phyloP scores from a whole-genome alignment of 2,888 invertebrate species.

The Nebria brevicollis region DNA sequence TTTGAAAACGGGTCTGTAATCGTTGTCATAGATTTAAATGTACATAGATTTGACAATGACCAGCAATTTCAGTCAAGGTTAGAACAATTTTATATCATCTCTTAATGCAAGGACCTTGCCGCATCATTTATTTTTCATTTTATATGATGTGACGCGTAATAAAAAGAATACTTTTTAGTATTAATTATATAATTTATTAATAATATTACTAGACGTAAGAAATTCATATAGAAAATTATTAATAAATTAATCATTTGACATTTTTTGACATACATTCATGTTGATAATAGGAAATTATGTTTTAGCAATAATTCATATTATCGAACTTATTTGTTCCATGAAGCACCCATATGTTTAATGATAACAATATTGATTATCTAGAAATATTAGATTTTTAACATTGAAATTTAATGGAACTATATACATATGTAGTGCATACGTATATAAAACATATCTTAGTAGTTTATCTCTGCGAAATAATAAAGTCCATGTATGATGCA shows the following conservation, averaged over 20 bases:
- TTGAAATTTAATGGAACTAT: too few relatives aligned
- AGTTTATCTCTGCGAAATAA: background rate
- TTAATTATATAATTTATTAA: background rate
- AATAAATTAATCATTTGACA: too few relatives aligned
- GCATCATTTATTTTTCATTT: background rate
- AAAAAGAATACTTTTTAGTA: too few relatives aligned
- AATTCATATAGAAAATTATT: too few relatives aligned
- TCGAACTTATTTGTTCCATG: background rate
- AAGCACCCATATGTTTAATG: background rate
- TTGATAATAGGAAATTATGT: too few relatives aligned
- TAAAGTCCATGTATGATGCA: background rate
- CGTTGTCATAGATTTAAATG: background rate
- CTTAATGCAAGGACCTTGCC: background rate
- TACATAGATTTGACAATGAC: background rate
- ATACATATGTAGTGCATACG: too few relatives aligned
- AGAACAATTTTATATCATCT: background rate
- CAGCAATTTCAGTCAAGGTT: background rate
- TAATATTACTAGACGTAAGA: too few relatives aligned
- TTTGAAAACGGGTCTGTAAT: background rate
- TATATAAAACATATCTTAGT: too few relatives aligned
- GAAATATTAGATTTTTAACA: too few relatives aligned
- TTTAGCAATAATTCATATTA: too few relatives aligned
- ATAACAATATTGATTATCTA: background rate
- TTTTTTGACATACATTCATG: too few relatives aligned
- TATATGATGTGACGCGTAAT: background rate